A percentile compares a stretch with the other conserved stretches of the same genome.
Conservation (phyloP, 64 coral and sea anemone species). For the Dendrophyllia cribrosa region DNA sequence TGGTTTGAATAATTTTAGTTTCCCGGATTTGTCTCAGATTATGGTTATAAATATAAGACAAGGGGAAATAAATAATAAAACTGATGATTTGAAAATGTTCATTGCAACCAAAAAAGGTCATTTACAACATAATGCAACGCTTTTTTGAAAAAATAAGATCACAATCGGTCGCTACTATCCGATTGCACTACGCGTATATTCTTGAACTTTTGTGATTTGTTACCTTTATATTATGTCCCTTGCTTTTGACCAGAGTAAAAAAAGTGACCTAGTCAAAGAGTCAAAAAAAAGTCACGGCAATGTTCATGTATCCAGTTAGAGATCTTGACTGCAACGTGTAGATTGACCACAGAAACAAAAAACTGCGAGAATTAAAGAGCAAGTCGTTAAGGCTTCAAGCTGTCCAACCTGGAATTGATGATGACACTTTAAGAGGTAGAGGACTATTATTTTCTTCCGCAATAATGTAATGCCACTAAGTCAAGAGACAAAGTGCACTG, state of each 20-base stretch:
- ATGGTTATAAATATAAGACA: no score
- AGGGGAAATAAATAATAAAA: no score
- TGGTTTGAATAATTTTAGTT: no score
- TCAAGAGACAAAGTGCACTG: no score
- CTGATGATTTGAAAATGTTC: no score
- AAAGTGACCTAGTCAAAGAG: not conserved
- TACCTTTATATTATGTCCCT: not conserved
- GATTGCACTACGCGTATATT: no score
- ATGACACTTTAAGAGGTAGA: not conserved
- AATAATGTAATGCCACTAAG: not conserved
- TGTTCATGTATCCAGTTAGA: not conserved
- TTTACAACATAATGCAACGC: no score
- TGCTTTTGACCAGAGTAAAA: not conserved
- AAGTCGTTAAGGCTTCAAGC: not conserved
- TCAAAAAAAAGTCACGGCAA: not conserved
- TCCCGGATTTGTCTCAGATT: no score
- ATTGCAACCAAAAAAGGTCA: no score
- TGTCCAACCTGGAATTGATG: not conserved
- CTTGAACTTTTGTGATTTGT: no score
- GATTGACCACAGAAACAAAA: not conserved
- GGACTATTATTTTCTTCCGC: not conserved
- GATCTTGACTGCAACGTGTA: not conserved
- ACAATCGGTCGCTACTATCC: no score
- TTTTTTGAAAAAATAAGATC: no score
- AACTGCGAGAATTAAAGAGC: not conserved